Evolutionary conservation across 1,140 invertebrate genomes (phyloP).

Genomic region (Campodea augens): DNA sequence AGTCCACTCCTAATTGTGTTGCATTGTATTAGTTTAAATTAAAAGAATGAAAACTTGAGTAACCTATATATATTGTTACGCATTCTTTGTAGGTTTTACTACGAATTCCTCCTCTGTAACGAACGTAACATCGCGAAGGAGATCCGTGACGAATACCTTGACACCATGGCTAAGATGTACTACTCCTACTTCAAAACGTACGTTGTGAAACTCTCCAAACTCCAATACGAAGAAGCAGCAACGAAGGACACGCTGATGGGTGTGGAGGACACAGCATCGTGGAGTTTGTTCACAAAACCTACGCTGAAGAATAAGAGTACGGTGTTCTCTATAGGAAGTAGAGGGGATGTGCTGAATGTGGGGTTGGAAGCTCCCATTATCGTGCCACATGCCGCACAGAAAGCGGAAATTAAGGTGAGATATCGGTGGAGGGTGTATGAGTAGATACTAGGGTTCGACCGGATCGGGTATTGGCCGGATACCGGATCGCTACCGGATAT

Average conservation of each 20-base stretch:
- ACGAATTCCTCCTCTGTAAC: constrained; percentile 89
- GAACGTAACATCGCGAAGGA: constrained; percentile 88
- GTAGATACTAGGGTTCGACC: no score
- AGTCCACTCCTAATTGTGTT: no score
- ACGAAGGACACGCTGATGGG: constrained; percentile 85
- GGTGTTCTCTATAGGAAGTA: constrained; percentile 74
- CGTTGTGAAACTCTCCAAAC: constrained; percentile 61
- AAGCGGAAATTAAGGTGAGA: constrained; percentile 58
- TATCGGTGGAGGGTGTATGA: no score
- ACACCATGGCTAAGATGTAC: constrained; percentile 97
- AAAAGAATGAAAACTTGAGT: no score
- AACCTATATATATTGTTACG: no score
- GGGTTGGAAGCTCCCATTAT: constrained; percentile 89
- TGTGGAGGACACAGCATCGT: constrained; percentile 63
- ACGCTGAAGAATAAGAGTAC: constrained; percentile 57
- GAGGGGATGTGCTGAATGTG: constrained; percentile 74
- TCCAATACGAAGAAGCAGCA: constrained; percentile 45
- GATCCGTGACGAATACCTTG: constrained; percentile 88
- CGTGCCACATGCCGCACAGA: constrained; percentile 86
- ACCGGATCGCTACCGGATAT: no score
- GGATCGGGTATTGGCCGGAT: no score
- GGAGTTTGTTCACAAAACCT: constrained; percentile 54
- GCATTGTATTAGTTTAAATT: no score
- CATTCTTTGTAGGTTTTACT: constrained; percentile 69
- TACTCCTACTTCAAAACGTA: constrained; percentile 98